Base-by-base conservation (phyloP, 2,888 invertebrate species). In the Chaetoderma sp. region DNA sequence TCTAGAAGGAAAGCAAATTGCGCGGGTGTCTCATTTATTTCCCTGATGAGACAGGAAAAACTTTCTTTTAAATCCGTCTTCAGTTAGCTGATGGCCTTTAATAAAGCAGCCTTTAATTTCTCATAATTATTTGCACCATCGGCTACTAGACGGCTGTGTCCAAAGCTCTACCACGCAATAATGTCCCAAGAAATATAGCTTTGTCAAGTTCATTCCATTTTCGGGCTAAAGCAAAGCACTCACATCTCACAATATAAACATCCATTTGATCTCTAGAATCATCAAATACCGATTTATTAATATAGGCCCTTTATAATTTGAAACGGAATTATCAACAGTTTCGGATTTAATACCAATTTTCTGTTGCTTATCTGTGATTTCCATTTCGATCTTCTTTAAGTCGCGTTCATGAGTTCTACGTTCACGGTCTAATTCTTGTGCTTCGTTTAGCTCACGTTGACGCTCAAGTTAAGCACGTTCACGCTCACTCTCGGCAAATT, bases 211-310 rank as follows among this genome's bases (percentile, higher is more conserved):
- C 25, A n/a, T 21, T 25, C 61, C 61, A 61, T 23, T 61, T 61
- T 52, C 39, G 50, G 18, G 21, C 10, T 16, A 28, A 33, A 28
- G 61, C 54, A 16, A 30, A 16, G 28, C 61, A 25, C 25, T 61
- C 61, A 61, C 52, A 61, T 5, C 61, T n/a, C 54, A 25, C 25
- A 3, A 61, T 8, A 33, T 61, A 61, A 27, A 33, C 30, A 23
- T 61, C 61, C 25, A 61, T 61, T 10, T 61, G 27, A 32, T 61
- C 61, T 8, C 25, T 27, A 16, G 30, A 18, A 18, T 61, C 52
- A 25, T 61, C 61, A 55, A 55, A 54, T n/a, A n/a, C n/a, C n/a
- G n/a, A 23, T 23, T 32, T 10, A 42, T 52, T 25, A 54, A 18
- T 18, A 21, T 47, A 18, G 47, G 47, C 10, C 10, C 21, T 47